Conservation (phyloP, 2,113 vertebrate genomes). For the Antechinus stuartii region DNA sequence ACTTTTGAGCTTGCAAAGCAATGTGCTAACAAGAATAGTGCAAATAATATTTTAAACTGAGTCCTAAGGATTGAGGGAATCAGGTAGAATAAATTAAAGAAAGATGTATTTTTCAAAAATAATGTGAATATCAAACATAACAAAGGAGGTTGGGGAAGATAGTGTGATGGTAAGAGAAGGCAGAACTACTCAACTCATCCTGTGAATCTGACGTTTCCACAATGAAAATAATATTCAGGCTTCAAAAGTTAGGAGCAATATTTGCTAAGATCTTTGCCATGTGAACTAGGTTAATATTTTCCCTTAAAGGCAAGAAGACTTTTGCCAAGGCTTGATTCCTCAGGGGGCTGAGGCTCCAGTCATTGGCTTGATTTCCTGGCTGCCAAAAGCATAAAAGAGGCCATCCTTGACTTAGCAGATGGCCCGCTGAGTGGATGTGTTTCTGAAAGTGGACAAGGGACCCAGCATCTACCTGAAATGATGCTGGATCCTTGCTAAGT, state of each 20-base stretch:
- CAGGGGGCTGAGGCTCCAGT: neutral
- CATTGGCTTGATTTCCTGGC: neutral
- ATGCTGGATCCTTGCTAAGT: neutral
- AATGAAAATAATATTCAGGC: neutral
- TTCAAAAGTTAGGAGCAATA: neutral
- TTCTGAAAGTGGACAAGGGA: neutral
- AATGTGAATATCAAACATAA: neutral
- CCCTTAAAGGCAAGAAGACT: neutral
- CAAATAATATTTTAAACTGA: constrained; percentile 28
- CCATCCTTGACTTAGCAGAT: neutral
- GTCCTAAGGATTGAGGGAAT: neutral
- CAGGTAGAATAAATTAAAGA: neutral
- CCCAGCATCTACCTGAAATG: neutral
- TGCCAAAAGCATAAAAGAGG: neutral
- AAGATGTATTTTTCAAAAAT: neutral
- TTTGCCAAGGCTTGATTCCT: neutral
- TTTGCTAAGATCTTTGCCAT: neutral
- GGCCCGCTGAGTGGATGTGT: neutral
- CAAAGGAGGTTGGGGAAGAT: neutral
- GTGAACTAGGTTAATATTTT: neutral
- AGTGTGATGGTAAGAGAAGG: neutral
- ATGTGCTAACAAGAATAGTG: neutral
- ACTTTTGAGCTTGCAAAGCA: constrained; percentile 4
- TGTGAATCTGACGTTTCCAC: neutral
- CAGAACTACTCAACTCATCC: neutral